Conservation (phyloP, 2,888 invertebrate genomes). For the Melikaiella ostensackeni region DNA sequence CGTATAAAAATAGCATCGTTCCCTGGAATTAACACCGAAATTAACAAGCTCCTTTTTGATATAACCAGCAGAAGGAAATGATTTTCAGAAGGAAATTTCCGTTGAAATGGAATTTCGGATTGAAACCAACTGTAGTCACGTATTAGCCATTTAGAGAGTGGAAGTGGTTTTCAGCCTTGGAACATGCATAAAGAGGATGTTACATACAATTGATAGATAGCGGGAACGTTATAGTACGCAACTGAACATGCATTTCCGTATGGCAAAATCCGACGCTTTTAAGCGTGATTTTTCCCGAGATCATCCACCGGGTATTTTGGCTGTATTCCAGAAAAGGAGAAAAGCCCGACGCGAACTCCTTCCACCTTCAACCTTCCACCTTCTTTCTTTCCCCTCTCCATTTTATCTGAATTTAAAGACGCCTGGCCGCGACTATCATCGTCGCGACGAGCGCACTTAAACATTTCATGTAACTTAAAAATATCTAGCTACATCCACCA, state of each 20-base stretch:
- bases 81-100: not conserved
- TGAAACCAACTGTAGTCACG: not conserved
- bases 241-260: slow-evolving; percentile 39
- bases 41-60: not conserved
- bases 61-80: not conserved
- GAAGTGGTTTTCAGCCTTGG: slow-evolving; percentile 17
- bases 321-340: slow-evolving; percentile 45
- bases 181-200: slow-evolving; percentile 8
- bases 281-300: slow-evolving; percentile 43
- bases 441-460: slow-evolving; percentile 34
- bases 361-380: slow-evolving; percentile 4
- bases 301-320: slow-evolving; percentile 44
- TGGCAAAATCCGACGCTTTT: slow-evolving; percentile 31
- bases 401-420: slow-evolving; percentile 44
- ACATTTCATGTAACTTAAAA: slow-evolving; percentile 18
- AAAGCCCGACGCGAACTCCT: slow-evolving; percentile 31
- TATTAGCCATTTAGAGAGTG: not conserved
- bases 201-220: slow-evolving; percentile 40
- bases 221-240: slow-evolving; percentile 8
- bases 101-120: not conserved
- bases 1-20: not conserved
- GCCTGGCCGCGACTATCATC: slow-evolving; percentile 36
- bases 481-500: not conserved
- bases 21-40: not conserved
- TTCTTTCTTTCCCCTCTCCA: slow-evolving; percentile 22